Evolutionary conservation across 1,140 invertebrate species (phyloP).

Genomic region (Agrilus planipennis): DNA sequence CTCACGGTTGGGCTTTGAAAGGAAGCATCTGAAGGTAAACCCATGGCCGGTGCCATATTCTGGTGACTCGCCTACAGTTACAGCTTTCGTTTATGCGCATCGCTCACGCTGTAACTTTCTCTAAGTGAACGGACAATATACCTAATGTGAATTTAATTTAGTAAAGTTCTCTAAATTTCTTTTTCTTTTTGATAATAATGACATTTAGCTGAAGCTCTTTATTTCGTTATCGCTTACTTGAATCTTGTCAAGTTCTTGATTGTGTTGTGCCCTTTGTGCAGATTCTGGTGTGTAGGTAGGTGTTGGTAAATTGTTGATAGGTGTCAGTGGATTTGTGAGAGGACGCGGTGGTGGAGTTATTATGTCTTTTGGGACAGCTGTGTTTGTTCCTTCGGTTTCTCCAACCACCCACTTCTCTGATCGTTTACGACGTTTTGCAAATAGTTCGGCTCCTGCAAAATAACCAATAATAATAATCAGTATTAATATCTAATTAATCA

Average conservation of each 20-base stretch:
- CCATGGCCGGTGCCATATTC: too few relatives aligned
- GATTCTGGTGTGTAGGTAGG: constrained; percentile 35
- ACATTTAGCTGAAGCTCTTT: too few relatives aligned
- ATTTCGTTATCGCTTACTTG: constrained; percentile 39
- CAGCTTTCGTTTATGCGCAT: too few relatives aligned
- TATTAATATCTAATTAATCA: not conserved
- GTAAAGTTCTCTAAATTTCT: too few relatives aligned
- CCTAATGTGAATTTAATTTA: too few relatives aligned
- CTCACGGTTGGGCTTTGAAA: too few relatives aligned
- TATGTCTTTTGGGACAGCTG: constrained; percentile 26
- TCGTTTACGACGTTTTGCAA: constrained; percentile 73
- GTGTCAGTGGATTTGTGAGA: constrained; percentile 27
- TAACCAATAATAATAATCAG: not conserved
- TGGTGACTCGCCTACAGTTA: too few relatives aligned
- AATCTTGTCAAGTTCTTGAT: constrained; percentile 42
- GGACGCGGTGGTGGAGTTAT: constrained; percentile 33
- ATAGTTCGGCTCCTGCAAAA: constrained; percentile 65
- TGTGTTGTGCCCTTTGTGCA: constrained; percentile 35
- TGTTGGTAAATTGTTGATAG: constrained; percentile 28
- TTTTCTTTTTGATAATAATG: too few relatives aligned
- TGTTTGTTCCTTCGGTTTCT: constrained; percentile 42
- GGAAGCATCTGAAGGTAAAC: too few relatives aligned
- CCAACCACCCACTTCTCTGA: constrained; percentile 82
- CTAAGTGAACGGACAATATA: too few relatives aligned
- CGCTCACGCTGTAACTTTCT: too few relatives aligned